Evolutionary conservation across 2,113 vertebrate species (phyloP).

Genomic region (Cyrtonyx montezumae): DNA sequence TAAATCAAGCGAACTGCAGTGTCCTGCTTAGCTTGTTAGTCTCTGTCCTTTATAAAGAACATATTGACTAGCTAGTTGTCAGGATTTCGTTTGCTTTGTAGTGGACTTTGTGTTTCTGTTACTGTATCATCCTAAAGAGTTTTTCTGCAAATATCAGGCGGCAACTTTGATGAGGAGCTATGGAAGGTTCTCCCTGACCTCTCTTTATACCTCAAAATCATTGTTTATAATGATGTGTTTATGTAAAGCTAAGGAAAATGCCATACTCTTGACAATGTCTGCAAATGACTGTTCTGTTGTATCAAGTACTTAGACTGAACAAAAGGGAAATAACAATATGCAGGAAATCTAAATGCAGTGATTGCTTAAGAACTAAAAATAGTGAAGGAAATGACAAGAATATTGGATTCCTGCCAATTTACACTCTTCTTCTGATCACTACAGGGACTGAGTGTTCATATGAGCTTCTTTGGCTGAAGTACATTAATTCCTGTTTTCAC

Average conservation of each 20-base stretch:
- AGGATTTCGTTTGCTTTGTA: not conserved
- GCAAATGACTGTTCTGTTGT: not conserved
- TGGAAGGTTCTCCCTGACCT: not conserved
- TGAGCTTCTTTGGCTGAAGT: not conserved
- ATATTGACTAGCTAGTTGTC: not conserved
- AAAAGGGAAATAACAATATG: not conserved
- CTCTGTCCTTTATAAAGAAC: not conserved
- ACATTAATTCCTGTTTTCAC: not conserved
- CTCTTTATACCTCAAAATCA: not conserved
- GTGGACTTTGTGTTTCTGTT: not conserved
- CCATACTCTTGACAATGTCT: not conserved
- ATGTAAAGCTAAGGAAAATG: not conserved
- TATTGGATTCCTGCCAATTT: not conserved
- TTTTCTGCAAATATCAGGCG: not conserved
- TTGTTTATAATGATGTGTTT: not conserved
- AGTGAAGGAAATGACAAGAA: not conserved
- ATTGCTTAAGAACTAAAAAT: not conserved
- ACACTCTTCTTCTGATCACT: not conserved
- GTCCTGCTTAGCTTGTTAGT: not conserved
- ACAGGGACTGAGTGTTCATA: not conserved
- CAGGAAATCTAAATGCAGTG: not conserved
- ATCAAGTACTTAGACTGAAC: not conserved
- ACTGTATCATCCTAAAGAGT: not conserved
- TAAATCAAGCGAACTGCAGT: not conserved
- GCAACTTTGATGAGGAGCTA: not conserved